Base-by-base conservation (phyloP, 30 jellyfish, hydroid and myxozoan species). In the Sanderia malayensis region DNA sequence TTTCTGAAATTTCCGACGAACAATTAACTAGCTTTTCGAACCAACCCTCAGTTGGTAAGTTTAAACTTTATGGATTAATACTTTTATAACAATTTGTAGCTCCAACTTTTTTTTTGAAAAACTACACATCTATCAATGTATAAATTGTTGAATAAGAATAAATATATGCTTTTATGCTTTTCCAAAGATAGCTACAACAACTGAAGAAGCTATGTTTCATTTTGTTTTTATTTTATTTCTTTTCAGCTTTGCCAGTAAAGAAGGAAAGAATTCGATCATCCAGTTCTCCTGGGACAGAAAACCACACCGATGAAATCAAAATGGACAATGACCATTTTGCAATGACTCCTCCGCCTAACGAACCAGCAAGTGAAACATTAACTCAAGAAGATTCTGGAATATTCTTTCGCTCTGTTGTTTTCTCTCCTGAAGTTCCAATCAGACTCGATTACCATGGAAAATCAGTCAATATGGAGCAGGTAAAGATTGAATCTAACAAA, bases 341-440 rank as follows among this genome's bases (percentile, higher is more conserved):
- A 4, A 22, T 63, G 74, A 17, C 57, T 24, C 2, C 74, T 45
- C 3, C 80, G 8, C 23, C 53, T 27, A n/a, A 21, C 21, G 28
- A 22, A 0, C 76, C 31, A n/a, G 21, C 30, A 7, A 70, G 32
- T 15, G 95, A 83, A 15, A 27, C 11, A 18, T 30, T 49, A 45
- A 15, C 93, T 0, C 83, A 62, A 11, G 88, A 86, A 37, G 76
- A 68, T 27, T 45, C 86, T 25, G 78, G 89, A 6, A 21, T 92
- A 58, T 92, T 92, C 67, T 76, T 84, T 26, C 83, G 91, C 25
- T 78, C 99, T 0, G 93, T 92, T 49, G 83, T 92, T 10, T 92
- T 92, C 70, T 92, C 96, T 0, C 99, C 99, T 2, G 99, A 92
- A 18, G 99, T 92, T 10, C 99, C 99, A n/a, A 80, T 92, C 44